These are phyloP conservation scores for Origma solitaria DNA, from an alignment of 2,113 vertebrate genomes.

Conservation along the genomic window DNA sequence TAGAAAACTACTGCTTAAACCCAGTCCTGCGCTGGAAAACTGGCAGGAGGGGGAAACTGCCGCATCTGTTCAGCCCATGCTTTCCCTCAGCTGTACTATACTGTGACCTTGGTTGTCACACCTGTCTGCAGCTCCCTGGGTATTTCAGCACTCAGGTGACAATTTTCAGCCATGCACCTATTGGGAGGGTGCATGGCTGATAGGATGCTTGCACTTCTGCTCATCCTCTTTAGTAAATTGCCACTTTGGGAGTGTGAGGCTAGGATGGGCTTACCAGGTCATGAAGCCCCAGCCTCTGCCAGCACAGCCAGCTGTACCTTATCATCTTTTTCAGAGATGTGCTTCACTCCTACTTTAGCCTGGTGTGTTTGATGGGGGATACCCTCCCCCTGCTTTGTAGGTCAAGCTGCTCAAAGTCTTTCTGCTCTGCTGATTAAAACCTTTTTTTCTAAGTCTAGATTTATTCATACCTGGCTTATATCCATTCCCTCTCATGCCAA, in stretches of 20 bases:
- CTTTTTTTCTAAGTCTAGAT: background rate
- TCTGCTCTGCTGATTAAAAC: conserved; percentile 20
- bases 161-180: background rate
- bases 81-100: background rate
- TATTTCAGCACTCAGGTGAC: background rate
- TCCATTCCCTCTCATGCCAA: background rate
- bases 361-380: background rate
- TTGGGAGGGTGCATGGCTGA: background rate
- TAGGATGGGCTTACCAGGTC: background rate
- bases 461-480: conserved; percentile 32
- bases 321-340: background rate
- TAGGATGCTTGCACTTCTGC: background rate
- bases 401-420: background rate
- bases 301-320: background rate
- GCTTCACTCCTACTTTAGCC: background rate
- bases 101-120: background rate
- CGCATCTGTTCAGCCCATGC: background rate
- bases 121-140: background rate
- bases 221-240: background rate
- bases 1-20: conserved; percentile 9
- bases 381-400: background rate
- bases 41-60: background rate
- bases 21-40: background rate
- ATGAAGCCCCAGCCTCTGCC: fast-evolving
- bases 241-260: background rate